Evolutionary conservation across 2,113 vertebrate species (phyloP).

Genomic region (Panthera leo): DNA sequence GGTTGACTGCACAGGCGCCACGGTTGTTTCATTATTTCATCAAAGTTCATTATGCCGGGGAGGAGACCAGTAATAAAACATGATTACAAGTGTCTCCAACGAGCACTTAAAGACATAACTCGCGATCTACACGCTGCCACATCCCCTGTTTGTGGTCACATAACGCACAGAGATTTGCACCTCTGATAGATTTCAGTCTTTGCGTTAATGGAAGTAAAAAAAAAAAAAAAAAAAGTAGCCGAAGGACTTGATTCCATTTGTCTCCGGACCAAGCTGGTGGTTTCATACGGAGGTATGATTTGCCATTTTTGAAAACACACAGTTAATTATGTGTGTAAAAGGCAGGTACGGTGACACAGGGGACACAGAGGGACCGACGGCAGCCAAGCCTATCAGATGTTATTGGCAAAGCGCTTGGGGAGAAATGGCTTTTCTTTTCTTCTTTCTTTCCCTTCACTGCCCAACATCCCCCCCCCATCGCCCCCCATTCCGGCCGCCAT

Average conservation of each 20-base stretch:
- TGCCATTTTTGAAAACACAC: constrained; percentile 76
- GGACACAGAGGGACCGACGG: neutral
- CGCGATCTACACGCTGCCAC: constrained; percentile 80
- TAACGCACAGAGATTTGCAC: constrained; percentile 79
- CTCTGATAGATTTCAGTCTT: constrained; percentile 76
- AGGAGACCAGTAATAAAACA: constrained; percentile 85
- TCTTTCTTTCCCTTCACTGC: neutral
- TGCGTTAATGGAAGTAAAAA: constrained; percentile 74
- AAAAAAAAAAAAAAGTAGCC: constrained; percentile 44
- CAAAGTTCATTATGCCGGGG: constrained; percentile 86
- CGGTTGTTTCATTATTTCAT: constrained; percentile 86
- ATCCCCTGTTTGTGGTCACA: constrained; percentile 82
- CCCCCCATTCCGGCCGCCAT: fast-evolving
- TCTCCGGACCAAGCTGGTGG: constrained; percentile 74
- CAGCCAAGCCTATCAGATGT: constrained; percentile 48
- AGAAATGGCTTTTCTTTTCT: neutral
- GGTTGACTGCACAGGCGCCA: constrained; percentile 85
- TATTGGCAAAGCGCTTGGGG: neutral
- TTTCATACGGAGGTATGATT: constrained; percentile 68
- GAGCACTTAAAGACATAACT: constrained; percentile 84
- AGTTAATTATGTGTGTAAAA: constrained; percentile 74
- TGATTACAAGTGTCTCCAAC: constrained; percentile 86
- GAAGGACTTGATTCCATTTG: constrained; percentile 80
- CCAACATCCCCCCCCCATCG: fast-evolving
- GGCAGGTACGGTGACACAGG: constrained; percentile 34